A percentile compares a stretch with the other conserved stretches of the same genome.
These are phyloP conservation scores for Sclerodermus sp. DNA, from an alignment of 2,888 invertebrate species.

Conservation along the genomic window DNA sequence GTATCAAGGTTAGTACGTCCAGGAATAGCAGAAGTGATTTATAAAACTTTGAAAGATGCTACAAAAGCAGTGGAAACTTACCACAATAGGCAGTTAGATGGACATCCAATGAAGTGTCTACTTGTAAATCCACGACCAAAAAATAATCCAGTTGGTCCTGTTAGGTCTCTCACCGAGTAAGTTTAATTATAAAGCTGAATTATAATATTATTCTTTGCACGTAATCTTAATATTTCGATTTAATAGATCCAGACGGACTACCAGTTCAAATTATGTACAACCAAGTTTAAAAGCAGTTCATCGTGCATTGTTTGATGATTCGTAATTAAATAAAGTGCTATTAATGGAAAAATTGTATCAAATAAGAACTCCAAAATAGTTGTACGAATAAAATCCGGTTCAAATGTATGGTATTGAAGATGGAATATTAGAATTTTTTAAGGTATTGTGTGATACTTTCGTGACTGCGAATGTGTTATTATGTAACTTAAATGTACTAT, in stretches of 20 bases:
- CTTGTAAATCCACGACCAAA: constrained; percentile 76
- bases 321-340: constrained; percentile 21
- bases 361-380: too few relatives aligned
- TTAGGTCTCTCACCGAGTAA: constrained; percentile 52
- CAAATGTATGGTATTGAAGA: too few relatives aligned
- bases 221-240: too few relatives aligned
- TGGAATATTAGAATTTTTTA: too few relatives aligned
- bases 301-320: constrained; percentile 52
- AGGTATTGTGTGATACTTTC: too few relatives aligned
- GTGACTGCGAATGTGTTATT: too few relatives aligned
- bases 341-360: too few relatives aligned
- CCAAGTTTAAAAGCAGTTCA: constrained; percentile 54
- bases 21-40: constrained; percentile 90
- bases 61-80: constrained; percentile 89
- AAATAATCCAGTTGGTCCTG: constrained; percentile 63
- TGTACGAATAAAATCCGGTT: too few relatives aligned
- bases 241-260: constrained; percentile 44
- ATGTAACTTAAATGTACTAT: too few relatives aligned
- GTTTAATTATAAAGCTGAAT: constrained; percentile 13
- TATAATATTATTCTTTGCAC: too few relatives aligned
- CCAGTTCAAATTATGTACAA: constrained; percentile 50
- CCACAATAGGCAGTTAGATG: constrained; percentile 90
- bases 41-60: constrained; percentile 82
- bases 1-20: constrained; percentile 82
- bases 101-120: constrained; percentile 90